Percentiles rank a stretch among this genome's conserved stretches.
These are phyloP conservation scores for cat (Felis catus) DNA, from an alignment of 2,113 vertebrate species.

Conservation along the genomic window F.catus_Fca126_mat1.0 CM031414.1:78322001-78322500, in stretches of 20 bases:
- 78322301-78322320: conserved; percentile 73
- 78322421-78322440: conserved; percentile 79
- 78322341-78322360: conserved; percentile 26
- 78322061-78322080: neutral
- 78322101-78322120: neutral
- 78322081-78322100: neutral
- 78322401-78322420: conserved; percentile 77
- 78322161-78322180: neutral
- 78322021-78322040: neutral
- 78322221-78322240: conserved; percentile 61
- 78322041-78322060: neutral
- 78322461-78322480: conserved; percentile 78
- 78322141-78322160: neutral
- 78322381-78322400: conserved; percentile 78
- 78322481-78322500: conserved; percentile 85
- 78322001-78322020: neutral
- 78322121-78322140: neutral
- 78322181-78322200: neutral
- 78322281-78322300: conserved; percentile 60
- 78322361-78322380: conserved; percentile 84
- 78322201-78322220: neutral
- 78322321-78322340: conserved; percentile 71
- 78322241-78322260: conserved; percentile 36
- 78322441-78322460: conserved; percentile 79
- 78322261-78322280: conserved; percentile 54